Evolutionary conservation across 2,888 invertebrate species (phyloP).

Genomic region (Amblyteles armatorius): DNA sequence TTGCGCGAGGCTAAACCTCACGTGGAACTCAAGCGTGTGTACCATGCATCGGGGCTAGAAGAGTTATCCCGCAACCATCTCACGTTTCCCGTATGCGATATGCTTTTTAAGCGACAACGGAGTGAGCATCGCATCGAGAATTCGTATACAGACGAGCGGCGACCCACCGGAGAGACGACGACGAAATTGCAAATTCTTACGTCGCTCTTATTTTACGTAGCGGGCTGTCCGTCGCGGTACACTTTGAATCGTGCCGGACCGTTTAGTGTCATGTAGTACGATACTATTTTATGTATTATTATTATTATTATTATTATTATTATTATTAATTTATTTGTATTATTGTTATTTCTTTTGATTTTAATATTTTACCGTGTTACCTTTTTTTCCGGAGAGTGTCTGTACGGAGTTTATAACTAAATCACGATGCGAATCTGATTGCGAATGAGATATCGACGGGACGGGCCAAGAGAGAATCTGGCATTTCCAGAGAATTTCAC

Average conservation of each 20-base stretch:
- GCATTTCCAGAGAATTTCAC: constrained; percentile 14
- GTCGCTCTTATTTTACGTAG: constrained; percentile 31
- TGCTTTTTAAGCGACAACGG: constrained; percentile 71
- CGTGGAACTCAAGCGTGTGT: constrained; percentile 11
- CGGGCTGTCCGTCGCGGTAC: background rate
- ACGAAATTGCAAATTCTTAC: constrained; percentile 51
- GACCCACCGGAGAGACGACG: constrained; percentile 20
- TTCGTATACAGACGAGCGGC: constrained; percentile 21
- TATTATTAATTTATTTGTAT: background rate
- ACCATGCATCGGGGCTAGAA: constrained; percentile 23
- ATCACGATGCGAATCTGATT: constrained; percentile 45
- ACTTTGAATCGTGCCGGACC: background rate
- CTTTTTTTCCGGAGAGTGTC: background rate
- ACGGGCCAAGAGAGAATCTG: background rate
- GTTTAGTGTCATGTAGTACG: constrained; percentile 2
- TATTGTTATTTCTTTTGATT: background rate
- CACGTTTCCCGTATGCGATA: constrained; percentile 76
- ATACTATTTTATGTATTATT: background rate
- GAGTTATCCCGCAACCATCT: constrained; percentile 72
- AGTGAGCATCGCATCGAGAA: constrained; percentile 52
- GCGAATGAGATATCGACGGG: constrained; percentile 46
- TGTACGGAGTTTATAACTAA: background rate
- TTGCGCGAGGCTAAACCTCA: constrained; percentile 29
- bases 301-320: background rate
- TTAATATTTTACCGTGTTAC: background rate